Conservation (phyloP, 2,888 invertebrate genomes). For the Aphodius sticticus region DNA sequence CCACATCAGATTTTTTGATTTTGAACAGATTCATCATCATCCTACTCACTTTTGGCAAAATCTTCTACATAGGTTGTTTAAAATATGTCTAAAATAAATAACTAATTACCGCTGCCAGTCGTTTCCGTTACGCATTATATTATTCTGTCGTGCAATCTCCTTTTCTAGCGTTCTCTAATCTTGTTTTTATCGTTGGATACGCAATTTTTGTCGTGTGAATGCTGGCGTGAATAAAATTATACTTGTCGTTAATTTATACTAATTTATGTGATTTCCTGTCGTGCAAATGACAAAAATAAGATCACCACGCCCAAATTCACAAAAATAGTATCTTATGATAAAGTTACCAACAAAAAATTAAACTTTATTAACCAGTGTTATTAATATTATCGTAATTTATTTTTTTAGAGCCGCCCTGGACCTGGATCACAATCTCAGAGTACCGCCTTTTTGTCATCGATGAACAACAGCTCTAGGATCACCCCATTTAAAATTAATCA, state of each 20-base stretch:
- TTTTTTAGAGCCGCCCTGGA: background rate
- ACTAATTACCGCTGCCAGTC: no score
- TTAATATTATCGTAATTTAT: background rate
- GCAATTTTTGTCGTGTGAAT: background rate
- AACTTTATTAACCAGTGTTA: background rate
- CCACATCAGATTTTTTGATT: no score
- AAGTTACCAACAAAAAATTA: conserved; percentile 7
- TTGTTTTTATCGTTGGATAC: background rate
- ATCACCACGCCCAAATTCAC: no score
- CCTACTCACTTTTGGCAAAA: no score
- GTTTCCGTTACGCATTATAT: background rate
- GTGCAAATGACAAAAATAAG: no score
- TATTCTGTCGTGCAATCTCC: no score
- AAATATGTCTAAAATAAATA: no score
- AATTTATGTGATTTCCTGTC: background rate
- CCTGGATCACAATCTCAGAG: conserved; percentile 33
- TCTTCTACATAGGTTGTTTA: no score
- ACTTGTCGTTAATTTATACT: background rate
- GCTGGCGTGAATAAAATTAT: no score
- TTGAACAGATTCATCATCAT: no score
- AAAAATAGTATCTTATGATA: no score
- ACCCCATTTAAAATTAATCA: conserved; percentile 22
- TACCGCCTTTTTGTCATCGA: conserved; percentile 27
- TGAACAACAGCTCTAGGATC: conserved; percentile 5
- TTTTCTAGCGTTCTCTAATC: background rate